Evolutionary conservation across 1,140 invertebrate genomes (phyloP).

Genomic region (Planococcus citri): DNA sequence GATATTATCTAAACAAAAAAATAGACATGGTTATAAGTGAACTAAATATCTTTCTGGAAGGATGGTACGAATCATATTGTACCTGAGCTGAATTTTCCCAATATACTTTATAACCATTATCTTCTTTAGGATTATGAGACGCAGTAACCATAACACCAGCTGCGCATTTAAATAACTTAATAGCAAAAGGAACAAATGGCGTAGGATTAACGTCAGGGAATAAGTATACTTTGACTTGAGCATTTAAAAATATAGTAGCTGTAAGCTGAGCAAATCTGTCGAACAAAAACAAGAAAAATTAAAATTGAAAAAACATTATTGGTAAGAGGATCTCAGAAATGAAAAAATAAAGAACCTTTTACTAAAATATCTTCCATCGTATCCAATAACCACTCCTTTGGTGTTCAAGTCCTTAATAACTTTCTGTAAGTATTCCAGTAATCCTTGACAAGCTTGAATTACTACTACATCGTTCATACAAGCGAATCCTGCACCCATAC

Average conservation of each 20-base stretch:
- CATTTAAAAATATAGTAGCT: conserved; percentile 65
- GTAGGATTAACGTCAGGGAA: conserved; percentile 76
- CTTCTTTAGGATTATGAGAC: conserved; percentile 97
- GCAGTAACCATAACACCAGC: conserved; percentile 94
- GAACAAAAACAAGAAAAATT: conserved; percentile 25
- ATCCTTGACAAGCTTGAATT: conserved; percentile 88
- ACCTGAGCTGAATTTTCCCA: conserved; percentile 85
- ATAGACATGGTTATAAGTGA: conserved; percentile 11
- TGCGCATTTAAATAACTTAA: conserved; percentile 52
- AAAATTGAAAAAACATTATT: neutral
- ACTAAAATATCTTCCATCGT: conserved; percentile 90
- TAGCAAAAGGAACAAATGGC: conserved; percentile 80
- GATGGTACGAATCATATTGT: conserved; percentile 21
- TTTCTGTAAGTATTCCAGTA: conserved; percentile 58
- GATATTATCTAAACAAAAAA: conserved; percentile 59
- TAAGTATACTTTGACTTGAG: conserved; percentile 68
- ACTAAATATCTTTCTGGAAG: neutral
- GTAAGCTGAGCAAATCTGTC: conserved; percentile 87
- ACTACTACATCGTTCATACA: conserved; percentile 97
- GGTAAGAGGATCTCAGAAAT: neutral
- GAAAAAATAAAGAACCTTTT: conserved; percentile 45
- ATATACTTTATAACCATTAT: conserved; percentile 99
- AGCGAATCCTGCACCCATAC: conserved; percentile 83
- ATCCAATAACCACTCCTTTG: conserved; percentile 79
- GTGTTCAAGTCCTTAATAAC: conserved; percentile 31